A percentile compares a stretch with the other conserved stretches of the same genome.
phyloP scores from a whole-genome alignment of 2,113 vertebrate genomes.

The Cepphus grylle region DNA sequence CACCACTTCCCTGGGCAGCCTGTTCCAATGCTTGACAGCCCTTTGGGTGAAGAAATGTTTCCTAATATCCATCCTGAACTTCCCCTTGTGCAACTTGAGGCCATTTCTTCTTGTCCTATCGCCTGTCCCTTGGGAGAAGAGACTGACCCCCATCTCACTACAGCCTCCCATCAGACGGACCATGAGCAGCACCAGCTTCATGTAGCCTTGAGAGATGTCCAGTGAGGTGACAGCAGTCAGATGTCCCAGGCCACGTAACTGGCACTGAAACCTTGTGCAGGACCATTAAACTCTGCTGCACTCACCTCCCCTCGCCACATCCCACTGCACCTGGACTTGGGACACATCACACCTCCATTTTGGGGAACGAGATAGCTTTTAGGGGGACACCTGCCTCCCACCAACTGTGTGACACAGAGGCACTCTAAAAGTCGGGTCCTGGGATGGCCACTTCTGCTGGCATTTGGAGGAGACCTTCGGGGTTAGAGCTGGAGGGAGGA shows the following conservation, averaged over 20 bases:
- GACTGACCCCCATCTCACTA: background rate
- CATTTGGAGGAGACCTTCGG: background rate
- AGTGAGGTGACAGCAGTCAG: background rate
- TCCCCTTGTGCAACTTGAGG: background rate
- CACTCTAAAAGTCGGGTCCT: background rate
- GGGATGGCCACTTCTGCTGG: background rate
- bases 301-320: fast-evolving
- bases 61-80: background rate
- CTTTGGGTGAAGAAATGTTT: background rate
- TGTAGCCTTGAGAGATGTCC: background rate
- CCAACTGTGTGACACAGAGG: background rate
- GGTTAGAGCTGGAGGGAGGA: background rate
- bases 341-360: background rate
- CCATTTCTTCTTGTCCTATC: background rate
- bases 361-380: background rate
- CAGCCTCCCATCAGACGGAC: background rate
- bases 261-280: background rate
- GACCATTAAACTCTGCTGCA: fast-evolving
- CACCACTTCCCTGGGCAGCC: background rate
- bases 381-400: no score
- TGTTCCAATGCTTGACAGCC: background rate
- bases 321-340: background rate
- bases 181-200: background rate
- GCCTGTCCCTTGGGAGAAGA: background rate
- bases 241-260: background rate